Base-by-base conservation (phyloP, 2,888 invertebrate genomes). In the Aproaerema taeniolella region DNA sequence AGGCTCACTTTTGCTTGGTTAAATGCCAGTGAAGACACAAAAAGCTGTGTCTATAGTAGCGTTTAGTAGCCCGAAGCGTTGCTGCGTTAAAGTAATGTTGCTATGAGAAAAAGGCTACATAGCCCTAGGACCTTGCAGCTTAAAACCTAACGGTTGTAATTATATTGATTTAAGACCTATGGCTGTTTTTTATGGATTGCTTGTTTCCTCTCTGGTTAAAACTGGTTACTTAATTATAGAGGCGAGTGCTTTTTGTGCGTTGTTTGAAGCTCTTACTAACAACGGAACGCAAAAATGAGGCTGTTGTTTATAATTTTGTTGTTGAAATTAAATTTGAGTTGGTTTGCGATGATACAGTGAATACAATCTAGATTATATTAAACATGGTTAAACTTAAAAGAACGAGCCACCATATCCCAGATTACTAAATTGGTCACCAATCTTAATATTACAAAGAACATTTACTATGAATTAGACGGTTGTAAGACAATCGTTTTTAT, bases 41-140 rank as follows among this genome's bases (percentile, higher is more conserved):
- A 76, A 76, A 73, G 64, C 66, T 71, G 72, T 72, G 74, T 71
- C 67, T 73, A 72, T 79, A 75, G 83, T 81, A 82, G 81, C 82
- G 68, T 79, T 79, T 82, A 80, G 80, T 74, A 80, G 83, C 82
- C 72, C 55, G 47, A 51, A 71, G 82, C 77, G 60, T 65, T 74
- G 68, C 62, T 76, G 79, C 65, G 79, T 81, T 73, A 67, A 73
- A 78, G 81, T 72, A 67, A 72, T 67, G 66, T 67, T 71, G 65
- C 61, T 64, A 70, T 58, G 64, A 61, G 71, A 70, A 65, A 67
- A 72, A 60, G 59, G 59, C 59, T 58, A 65, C 47, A 63, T 67
- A 47, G 72, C 69, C 69, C 50, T 49, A 70, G 72, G 52, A 59
- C 54, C 64, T 66, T 58, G 47, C 48, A 45, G 61, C 62, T 68